Conservation (phyloP, 2,888 invertebrate genomes). For the Rhamphomyia laevipes region DNA sequence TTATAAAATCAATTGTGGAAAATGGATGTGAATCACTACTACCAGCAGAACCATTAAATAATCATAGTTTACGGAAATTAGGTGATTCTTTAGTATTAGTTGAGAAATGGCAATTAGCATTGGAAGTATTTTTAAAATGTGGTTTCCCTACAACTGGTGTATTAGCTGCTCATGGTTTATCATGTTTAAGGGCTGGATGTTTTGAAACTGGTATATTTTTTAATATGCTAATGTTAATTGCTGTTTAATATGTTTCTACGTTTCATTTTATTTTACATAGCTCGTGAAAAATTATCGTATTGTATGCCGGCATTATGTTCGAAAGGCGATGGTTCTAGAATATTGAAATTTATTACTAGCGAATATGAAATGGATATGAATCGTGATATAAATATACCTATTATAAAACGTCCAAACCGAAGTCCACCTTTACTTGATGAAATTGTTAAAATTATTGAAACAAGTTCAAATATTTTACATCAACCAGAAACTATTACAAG, state of each 20-base stretch:
- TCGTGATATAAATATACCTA: conserved; percentile 17
- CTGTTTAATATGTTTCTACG: no score
- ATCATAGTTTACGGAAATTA: conserved; percentile 55
- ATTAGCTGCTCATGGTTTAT: conserved; percentile 81
- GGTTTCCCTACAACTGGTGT: conserved; percentile 67
- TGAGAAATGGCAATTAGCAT: conserved; percentile 72
- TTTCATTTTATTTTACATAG: conserved; percentile 14
- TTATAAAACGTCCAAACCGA: conserved; percentile 41
- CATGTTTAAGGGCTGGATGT: conserved; percentile 67
- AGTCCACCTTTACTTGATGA: conserved; percentile 59
- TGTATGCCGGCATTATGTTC: conserved; percentile 30
- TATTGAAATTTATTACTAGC: conserved; percentile 20
- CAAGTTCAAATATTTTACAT: conserved; percentile 29
- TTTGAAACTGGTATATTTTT: conserved; percentile 60
- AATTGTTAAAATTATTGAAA: conserved; percentile 56
- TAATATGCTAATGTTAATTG: no score
- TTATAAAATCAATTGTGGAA: conserved; percentile 45
- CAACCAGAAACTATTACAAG: conserved; percentile 30
- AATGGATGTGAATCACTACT: conserved; percentile 39
- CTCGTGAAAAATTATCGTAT: conserved; percentile 33
- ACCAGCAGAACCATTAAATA: conserved; percentile 28
- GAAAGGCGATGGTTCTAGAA: conserved; percentile 23
- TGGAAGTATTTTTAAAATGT: conserved; percentile 78
- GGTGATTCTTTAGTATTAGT: conserved; percentile 63
- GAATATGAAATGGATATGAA: conserved; percentile 6